phyloP scores from a whole-genome alignment of 2,797 vertebrate species.

The Brotula barbata region DNA sequence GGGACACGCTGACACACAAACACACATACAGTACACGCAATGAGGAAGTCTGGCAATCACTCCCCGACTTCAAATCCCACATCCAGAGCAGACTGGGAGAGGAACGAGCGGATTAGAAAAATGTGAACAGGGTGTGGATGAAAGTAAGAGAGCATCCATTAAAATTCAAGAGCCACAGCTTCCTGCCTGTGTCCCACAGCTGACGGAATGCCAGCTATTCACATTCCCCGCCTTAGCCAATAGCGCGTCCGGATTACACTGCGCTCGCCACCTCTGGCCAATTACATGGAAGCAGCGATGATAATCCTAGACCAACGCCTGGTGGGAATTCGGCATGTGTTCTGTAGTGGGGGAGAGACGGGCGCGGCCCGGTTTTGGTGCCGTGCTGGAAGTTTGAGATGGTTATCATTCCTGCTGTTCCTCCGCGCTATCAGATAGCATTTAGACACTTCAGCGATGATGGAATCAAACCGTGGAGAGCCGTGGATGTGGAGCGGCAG shows the following conservation, averaged over 20 bases:
- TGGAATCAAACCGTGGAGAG: constrained; percentile 13
- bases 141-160: constrained; percentile 54
- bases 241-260: constrained; percentile 41
- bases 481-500: constrained; percentile 6
- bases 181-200: constrained; percentile 73
- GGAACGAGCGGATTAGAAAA: neutral
- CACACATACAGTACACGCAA: too few species aligned
- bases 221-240: constrained; percentile 64
- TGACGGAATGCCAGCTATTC: constrained; percentile 70
- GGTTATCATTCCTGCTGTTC: constrained; percentile 60
- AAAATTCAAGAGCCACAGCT: constrained; percentile 67
- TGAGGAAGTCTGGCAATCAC: too few species aligned
- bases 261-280: constrained; percentile 50
- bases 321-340: constrained; percentile 58
- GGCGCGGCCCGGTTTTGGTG: constrained; percentile 57
- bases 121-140: constrained; percentile 60
- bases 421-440: constrained; percentile 38
- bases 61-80: neutral
- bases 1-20: too few species aligned
- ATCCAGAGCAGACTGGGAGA: constrained; percentile 10
- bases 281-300: constrained; percentile 52
- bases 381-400: constrained; percentile 62
- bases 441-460: constrained; percentile 25
- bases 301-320: constrained; percentile 45
- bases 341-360: constrained; percentile 31